Evolutionary conservation across 1,140 invertebrate species (phyloP).

Genomic region (Polyergus mexicanus): DNA sequence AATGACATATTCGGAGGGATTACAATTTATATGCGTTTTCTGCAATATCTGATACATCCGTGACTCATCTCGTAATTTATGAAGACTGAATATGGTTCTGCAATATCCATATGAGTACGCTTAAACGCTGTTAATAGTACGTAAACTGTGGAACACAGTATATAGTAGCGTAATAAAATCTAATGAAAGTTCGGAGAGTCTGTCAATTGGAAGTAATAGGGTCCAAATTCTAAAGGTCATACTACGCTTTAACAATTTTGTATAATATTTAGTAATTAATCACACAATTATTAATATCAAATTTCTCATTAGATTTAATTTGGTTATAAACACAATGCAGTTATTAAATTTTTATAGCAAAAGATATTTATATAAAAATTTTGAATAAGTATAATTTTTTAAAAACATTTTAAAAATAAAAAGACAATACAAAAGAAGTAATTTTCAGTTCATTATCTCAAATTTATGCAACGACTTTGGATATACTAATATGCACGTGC

Average conservation of each 20-base stretch:
- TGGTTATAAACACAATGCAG: not conserved
- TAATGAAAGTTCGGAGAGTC: slow-evolving; percentile 43
- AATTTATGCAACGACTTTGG: too few relatives aligned
- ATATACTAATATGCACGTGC: too few relatives aligned
- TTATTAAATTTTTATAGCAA: too few relatives aligned
- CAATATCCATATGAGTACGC: slow-evolving; percentile 65
- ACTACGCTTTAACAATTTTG: slow-evolving; percentile 34
- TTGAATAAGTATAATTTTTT: too few relatives aligned
- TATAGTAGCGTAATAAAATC: slow-evolving; percentile 40
- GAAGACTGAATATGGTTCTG: slow-evolving; percentile 24
- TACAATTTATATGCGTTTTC: slow-evolving; percentile 6
- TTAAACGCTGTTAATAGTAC: slow-evolving; percentile 68
- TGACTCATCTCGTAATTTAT: slow-evolving; percentile 64
- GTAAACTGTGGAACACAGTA: slow-evolving; percentile 44
- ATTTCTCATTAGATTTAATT: slow-evolving; percentile 44
- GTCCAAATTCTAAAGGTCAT: slow-evolving; percentile 33
- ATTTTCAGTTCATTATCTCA: too few relatives aligned
- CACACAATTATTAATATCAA: not conserved
- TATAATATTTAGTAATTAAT: slow-evolving; percentile 39
- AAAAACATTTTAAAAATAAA: too few relatives aligned
- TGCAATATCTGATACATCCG: not conserved
- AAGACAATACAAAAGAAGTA: too few relatives aligned
- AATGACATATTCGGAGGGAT: slow-evolving; percentile 4
- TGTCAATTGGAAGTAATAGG: slow-evolving; percentile 57
- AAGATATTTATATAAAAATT: too few relatives aligned